phyloP scores from a whole-genome alignment of 2,113 vertebrate species.

The Actenoides hombroni region DNA sequence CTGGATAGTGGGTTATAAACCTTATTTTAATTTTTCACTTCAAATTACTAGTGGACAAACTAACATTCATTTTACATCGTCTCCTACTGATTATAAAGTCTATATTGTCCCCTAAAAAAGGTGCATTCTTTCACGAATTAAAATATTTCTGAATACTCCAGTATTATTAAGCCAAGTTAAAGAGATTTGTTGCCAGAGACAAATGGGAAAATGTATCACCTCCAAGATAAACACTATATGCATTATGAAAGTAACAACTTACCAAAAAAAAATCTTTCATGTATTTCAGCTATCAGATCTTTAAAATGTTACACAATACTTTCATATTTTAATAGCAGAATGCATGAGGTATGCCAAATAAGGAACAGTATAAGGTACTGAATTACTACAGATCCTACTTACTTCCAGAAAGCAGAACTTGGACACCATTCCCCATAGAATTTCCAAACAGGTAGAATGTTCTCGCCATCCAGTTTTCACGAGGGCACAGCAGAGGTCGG shows the following conservation, averaged over 20 bases:
- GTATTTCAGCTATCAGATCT: not conserved
- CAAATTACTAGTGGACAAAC: not conserved
- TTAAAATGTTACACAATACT: not conserved
- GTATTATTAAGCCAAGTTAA: not conserved
- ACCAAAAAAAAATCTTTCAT: not conserved
- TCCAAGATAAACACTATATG: not conserved
- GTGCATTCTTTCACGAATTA: not conserved
- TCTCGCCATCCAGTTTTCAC: rapidly evolving
- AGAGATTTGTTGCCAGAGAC: not conserved
- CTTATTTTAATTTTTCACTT: not conserved
- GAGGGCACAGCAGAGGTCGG: rapidly evolving
- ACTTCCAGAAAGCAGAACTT: not conserved
- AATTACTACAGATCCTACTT: not conserved
- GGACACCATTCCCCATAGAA: rapidly evolving
- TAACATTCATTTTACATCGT: not conserved
- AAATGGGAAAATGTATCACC: not conserved
- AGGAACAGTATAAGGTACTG: rapidly evolving
- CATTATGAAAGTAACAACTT: not conserved
- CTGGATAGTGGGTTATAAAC: not conserved
- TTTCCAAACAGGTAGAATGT: not conserved
- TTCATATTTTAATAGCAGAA: not conserved
- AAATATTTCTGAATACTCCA: not conserved
- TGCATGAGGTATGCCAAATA: not conserved
- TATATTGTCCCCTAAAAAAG: not conserved
- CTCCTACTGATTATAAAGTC: not conserved